These are phyloP conservation scores for Pogonocherus hispidulus DNA, from an alignment of 2,888 invertebrate species.

Conservation along the genomic window DNA sequence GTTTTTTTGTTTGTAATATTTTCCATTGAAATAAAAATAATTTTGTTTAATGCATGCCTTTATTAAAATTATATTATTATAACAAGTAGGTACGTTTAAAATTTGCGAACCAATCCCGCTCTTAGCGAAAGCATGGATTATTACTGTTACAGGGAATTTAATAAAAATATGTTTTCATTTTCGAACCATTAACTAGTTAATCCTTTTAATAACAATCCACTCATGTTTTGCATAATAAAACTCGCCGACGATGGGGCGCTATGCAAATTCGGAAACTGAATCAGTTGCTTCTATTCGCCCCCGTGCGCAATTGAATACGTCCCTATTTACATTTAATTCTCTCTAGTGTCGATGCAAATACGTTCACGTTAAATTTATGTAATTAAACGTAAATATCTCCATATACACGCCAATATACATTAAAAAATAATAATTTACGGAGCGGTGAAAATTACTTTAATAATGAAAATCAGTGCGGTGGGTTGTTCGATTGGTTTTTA, in stretches of 20 bases:
- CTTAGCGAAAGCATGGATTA: neutral
- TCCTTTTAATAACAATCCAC: neutral
- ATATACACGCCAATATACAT: neutral
- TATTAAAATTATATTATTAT: too few relatives aligned
- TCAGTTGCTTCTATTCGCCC: neutral
- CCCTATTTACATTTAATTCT: slow-evolving; percentile 19
- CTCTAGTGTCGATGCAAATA: slow-evolving; percentile 7
- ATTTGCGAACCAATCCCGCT: too few relatives aligned
- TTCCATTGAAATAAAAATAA: too few relatives aligned
- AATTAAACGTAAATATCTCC: slow-evolving; percentile 12
- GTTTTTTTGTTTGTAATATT: too few relatives aligned
- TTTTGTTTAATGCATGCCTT: too few relatives aligned
- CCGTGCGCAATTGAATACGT: slow-evolving; percentile 3
- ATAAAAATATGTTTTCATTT: neutral
- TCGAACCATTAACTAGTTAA: neutral
- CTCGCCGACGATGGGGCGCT: neutral
- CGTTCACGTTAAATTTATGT: slow-evolving; percentile 9
- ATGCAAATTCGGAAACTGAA: slow-evolving; percentile 17
- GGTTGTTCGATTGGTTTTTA: too few relatives aligned
- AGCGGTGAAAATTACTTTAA: too few relatives aligned
- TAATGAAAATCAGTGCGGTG: too few relatives aligned
- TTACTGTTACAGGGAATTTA: neutral
- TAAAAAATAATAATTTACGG: neutral
- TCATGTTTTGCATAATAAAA: neutral
- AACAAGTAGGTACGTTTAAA: too few relatives aligned